Evolutionary conservation across 2,888 invertebrate species (phyloP).

Genomic region (Hyppa rectilinea): DNA sequence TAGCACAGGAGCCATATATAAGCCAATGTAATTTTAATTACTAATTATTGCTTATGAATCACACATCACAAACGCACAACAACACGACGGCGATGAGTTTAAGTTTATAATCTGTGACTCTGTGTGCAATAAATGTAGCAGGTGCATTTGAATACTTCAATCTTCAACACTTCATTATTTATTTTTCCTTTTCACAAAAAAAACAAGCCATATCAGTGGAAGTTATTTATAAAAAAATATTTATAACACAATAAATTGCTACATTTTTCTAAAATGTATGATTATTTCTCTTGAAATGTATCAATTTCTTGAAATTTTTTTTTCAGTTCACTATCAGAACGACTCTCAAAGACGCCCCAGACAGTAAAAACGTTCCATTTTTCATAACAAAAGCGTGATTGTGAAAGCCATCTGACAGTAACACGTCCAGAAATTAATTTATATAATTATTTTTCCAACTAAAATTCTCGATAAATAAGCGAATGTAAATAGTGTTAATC

Average conservation of each 20-base stretch:
- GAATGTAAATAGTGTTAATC: fast-evolving
- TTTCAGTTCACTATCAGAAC: slow-evolving; percentile 22
- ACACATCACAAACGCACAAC: slow-evolving; percentile 57
- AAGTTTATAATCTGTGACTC: slow-evolving; percentile 58
- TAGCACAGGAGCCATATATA: slow-evolving; percentile 45
- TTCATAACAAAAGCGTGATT: neutral
- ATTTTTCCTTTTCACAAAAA: neutral
- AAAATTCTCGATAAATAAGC: neutral
- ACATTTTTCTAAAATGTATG: neutral
- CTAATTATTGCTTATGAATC: slow-evolving; percentile 45
- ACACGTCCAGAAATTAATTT: neutral
- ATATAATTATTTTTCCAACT: neutral
- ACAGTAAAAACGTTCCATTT: slow-evolving; percentile 27
- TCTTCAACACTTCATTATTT: neutral
- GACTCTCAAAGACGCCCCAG: slow-evolving; percentile 34
- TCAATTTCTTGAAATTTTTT: fast-evolving
- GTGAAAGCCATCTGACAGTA: too few relatives aligned
- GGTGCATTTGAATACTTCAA: slow-evolving; percentile 38
- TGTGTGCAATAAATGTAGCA: slow-evolving; percentile 8
- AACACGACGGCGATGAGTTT: slow-evolving; percentile 58
- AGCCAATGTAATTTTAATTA: slow-evolving; percentile 39
- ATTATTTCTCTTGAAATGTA: neutral
- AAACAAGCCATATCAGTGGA: neutral
- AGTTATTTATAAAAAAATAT: neutral
- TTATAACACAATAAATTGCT: neutral